Evolutionary conservation across 1,140 invertebrate species (phyloP), one percentile per base, ranked within the genome.

Genomic region (Bombus polaris): DNA sequence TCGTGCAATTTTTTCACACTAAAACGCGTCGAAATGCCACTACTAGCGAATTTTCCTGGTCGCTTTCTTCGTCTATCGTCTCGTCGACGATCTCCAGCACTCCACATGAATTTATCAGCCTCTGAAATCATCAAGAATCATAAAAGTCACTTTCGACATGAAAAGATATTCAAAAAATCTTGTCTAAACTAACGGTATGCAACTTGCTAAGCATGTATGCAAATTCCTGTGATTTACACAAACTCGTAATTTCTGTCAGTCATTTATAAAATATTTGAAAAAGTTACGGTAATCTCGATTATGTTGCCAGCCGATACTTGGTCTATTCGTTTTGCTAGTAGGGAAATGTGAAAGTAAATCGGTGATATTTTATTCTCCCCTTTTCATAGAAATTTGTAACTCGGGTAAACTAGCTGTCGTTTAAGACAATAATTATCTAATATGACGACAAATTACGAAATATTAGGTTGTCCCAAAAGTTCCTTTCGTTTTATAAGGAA

Each of bases 31-130:
- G 37, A 25, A 47, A 53, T 79, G 2, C 12, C 35, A 13, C 59
- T 77, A 2, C 18, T 18, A 0, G 12, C 18, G 0, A 81, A 53
- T 57, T 73, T 79, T 25, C 71, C 62, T 37, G 39, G n/a, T 13
- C 44, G 35, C 12, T 28, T 57, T 8, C 77, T 83, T 35, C n/a
- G 77, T n/a, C 35, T 78, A 18, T 83, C 65, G 13, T 62, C 84
- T 12, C n/a, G 57, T 15, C 71, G 81, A 70, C 68, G 57, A 76
- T 87, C 78, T n/a, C 74, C 71, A 0, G 73, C n/a, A 59, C 72
- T 83, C 47, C 65, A 84, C 6, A 37, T 13, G 18, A n/a, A 72
- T 44, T n/a, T 85, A 18, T 32, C 68, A 13, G 28, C 2, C 0
- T 39, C 87, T 89, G 15, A 70, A 71, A 78, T 66, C 3, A 39